Percentiles rank a stretch among this genome's conserved stretches.
Evolutionary conservation across 2,113 vertebrate species (phyloP).

Genomic region (Vulpes lagopus): DNA sequence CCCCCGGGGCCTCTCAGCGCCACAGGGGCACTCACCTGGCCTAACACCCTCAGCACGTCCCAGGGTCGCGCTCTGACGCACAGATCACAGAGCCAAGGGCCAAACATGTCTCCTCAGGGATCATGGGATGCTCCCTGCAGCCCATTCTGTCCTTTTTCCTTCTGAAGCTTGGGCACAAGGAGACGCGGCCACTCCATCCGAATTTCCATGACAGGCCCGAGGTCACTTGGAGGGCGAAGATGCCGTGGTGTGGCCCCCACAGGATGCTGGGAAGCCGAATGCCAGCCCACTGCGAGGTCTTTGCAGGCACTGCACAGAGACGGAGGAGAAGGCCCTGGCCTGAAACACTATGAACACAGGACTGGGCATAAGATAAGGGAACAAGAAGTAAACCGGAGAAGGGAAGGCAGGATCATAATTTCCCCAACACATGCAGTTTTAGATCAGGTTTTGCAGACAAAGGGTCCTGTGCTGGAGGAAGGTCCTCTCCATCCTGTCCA

Average conservation of each 20-base stretch:
- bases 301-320: neutral
- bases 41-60: neutral
- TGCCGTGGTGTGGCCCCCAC: rapidly evolving
- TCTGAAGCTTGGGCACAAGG: neutral
- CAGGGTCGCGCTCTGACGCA: slow-evolving; percentile 60
- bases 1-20: neutral
- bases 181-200: rapidly evolving
- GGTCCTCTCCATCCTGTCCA: rapidly evolving
- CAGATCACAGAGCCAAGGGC: slow-evolving; percentile 24
- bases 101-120: neutral
- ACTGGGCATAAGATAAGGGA: neutral
- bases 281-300: neutral
- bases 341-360: neutral
- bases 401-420: neutral
- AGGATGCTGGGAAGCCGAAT: neutral
- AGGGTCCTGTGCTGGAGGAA: neutral
- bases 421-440: rapidly evolving
- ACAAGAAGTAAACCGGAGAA: neutral
- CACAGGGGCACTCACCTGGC: neutral
- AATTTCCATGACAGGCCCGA: rapidly evolving
- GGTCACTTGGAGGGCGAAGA: neutral
- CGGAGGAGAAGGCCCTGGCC: neutral
- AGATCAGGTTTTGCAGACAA: neutral
- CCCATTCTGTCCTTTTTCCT: neutral
- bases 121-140: neutral